Percentiles rank a stretch among this genome's conserved stretches.
Conservation (phyloP, 2,888 invertebrate species). For the Macrophya annulata region DNA sequence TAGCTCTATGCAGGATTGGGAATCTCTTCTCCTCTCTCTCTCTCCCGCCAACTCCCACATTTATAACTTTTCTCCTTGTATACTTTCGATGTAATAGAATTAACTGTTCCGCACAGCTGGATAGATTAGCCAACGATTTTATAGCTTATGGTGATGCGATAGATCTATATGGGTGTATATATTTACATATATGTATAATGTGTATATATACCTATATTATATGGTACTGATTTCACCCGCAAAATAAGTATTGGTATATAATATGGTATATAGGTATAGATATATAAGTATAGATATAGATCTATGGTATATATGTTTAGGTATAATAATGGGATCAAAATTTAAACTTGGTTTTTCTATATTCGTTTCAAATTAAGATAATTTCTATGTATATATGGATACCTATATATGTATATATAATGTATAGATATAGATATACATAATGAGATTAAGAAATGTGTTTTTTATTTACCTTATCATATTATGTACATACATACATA, state of each 20-base stretch:
- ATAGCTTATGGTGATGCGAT: conserved; percentile 3
- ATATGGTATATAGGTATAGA: neutral
- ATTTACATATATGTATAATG: neutral
- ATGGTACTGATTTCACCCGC: neutral
- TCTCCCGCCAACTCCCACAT: neutral
- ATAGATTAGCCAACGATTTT: neutral
- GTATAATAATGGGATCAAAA: neutral
- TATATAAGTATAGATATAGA: too few relatives aligned
- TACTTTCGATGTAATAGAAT: conserved; percentile 1
- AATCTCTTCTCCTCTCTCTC: too few relatives aligned
- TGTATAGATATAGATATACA: too few relatives aligned
- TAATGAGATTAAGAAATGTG: too few relatives aligned
- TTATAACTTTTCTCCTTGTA: neutral
- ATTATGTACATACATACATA: too few relatives aligned
- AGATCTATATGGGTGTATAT: neutral
- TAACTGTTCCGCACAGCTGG: conserved; percentile 17
- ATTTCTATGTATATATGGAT: too few relatives aligned
- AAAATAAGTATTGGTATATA: neutral
- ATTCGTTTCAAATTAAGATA: neutral
- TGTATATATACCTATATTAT: neutral
- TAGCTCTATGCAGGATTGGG: neutral
- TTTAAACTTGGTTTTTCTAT: neutral
- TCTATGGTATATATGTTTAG: neutral
- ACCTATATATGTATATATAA: too few relatives aligned
- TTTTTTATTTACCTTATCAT: too few relatives aligned